A percentile compares a stretch with the other conserved stretches of the same genome.
Conservation (phyloP, 2,797 vertebrate genomes). For the Anas bernieri region DNA sequence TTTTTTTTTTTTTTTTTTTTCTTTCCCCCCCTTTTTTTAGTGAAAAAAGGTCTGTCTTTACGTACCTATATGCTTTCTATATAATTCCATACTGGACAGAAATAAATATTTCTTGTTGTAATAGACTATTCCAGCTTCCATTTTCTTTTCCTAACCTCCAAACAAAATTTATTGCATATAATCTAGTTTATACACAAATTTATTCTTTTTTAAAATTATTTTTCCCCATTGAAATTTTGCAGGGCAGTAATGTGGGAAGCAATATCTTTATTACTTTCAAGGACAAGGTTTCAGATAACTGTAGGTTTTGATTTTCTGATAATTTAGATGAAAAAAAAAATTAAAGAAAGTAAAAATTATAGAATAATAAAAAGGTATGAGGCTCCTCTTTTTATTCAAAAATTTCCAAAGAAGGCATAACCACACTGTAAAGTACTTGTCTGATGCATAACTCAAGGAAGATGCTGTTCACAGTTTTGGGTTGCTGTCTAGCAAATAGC, state of each 20-base stretch:
- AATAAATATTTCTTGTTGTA: not conserved
- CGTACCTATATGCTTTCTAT: not conserved
- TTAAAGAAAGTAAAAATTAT: not conserved
- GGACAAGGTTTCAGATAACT: not conserved
- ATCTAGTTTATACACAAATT: not conserved
- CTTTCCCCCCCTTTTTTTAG: accelerated
- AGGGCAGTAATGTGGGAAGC: accelerated
- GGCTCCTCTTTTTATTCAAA: not conserved
- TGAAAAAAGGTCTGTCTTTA: not conserved
- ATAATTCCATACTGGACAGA: not conserved
- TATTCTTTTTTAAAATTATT: not conserved
- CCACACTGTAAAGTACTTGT: not conserved
- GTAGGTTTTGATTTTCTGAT: accelerated
- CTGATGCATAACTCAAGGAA: not conserved
- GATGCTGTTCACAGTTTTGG: not conserved
- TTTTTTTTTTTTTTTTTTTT: too few species aligned
- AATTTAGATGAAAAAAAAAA: not conserved
- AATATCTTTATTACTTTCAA: not conserved
- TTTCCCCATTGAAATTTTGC: not conserved
- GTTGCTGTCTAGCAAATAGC: not conserved
- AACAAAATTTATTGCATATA: not conserved
- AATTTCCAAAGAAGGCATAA: not conserved
- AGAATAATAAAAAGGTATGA: not conserved
- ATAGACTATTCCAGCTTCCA: not conserved
- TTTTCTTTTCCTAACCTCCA: not conserved